Percentiles rank a stretch among this genome's conserved stretches.
Conservation (phyloP, 1,140 invertebrate species). For the Listronotus oregonensis region DNA sequence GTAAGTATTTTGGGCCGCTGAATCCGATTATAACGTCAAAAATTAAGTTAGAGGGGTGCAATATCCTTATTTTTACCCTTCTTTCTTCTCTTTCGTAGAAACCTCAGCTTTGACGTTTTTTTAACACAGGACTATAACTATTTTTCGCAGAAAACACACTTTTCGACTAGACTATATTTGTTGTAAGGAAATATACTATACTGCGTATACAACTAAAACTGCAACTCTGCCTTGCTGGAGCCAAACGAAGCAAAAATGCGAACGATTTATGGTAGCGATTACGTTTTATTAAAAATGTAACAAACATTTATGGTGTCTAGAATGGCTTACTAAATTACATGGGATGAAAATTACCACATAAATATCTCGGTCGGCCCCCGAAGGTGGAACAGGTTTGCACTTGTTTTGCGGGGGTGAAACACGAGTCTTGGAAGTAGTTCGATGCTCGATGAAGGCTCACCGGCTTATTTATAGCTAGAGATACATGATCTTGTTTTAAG, state of each 20-base stretch:
- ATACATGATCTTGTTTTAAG: constrained; percentile 6
- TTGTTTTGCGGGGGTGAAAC: constrained; percentile 34
- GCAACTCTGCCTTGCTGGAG: too few relatives aligned
- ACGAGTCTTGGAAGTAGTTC: constrained; percentile 21
- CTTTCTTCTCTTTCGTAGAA: too few relatives aligned
- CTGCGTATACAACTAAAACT: too few relatives aligned
- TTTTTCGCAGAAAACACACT: too few relatives aligned
- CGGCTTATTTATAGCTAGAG: constrained; percentile 16
- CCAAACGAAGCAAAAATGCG: neutral
- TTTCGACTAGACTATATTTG: too few relatives aligned
- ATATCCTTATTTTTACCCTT: too few relatives aligned
- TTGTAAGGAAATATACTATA: too few relatives aligned
- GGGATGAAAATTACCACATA: constrained; percentile 34
- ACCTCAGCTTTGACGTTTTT: too few relatives aligned
- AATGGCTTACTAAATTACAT: constrained; percentile 33
- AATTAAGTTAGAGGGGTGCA: too few relatives aligned
- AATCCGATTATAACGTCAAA: too few relatives aligned
- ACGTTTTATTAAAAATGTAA: constrained; percentile 31
- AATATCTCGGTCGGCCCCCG: constrained; percentile 26
- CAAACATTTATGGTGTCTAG: constrained; percentile 33
- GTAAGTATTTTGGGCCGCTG: too few relatives aligned
- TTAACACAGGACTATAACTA: too few relatives aligned
- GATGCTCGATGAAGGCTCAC: constrained; percentile 23
- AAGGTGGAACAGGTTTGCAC: constrained; percentile 33
- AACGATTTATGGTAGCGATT: constrained; percentile 29